Base-by-base conservation (phyloP, 2,888 invertebrate species). In the Drosophila paucipuncta region DNA sequence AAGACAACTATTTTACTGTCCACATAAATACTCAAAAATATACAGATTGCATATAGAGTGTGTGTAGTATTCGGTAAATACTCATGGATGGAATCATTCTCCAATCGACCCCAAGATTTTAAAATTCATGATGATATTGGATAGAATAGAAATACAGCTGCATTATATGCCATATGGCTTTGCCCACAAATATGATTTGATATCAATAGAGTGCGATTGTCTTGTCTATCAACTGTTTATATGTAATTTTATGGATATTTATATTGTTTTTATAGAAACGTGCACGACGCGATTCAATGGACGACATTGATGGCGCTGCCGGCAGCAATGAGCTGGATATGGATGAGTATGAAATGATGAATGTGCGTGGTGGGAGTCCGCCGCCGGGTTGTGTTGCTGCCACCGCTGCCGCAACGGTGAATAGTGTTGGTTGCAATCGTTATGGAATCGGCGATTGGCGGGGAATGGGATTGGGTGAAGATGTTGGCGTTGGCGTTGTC, bases 321-420 rank as follows among this genome's bases (percentile, higher is more conserved):
- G 93, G 35, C 54, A 85, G 80, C 43, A 90, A 91, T 6, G 84
- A 90, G 7, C 53, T 90, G 63, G 92, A 92, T 13, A 85, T 95
- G 91, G 96, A 97, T 91, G 97, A 97, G 87, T 96, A 95, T 90
- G 97, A 97, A 92, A 96, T 97, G 96, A 94, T 97, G 91, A 97
- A 96, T 92, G 95, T 97, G 13, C 94, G 97, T 60, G 97, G 97
- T 43, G 97, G 96, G 25, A 97, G 97, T 62, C 96, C 97, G 11
- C 92, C 93, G 47, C 90, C 90, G 2, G 70, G 64, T 41, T 90
- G 75, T n/a, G 35, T 66, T 4, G 30, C 41, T 2, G 22, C 22
- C 1, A 7, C 31, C 0, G 22, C 7, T 10, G 43, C 25, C 2
- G 11, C 58, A n/a, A 4, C 11, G 9, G 4, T 13, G 13, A 55